Conservation (phyloP, 2,797 vertebrate genomes). For the Myripristis murdjan region DNA sequence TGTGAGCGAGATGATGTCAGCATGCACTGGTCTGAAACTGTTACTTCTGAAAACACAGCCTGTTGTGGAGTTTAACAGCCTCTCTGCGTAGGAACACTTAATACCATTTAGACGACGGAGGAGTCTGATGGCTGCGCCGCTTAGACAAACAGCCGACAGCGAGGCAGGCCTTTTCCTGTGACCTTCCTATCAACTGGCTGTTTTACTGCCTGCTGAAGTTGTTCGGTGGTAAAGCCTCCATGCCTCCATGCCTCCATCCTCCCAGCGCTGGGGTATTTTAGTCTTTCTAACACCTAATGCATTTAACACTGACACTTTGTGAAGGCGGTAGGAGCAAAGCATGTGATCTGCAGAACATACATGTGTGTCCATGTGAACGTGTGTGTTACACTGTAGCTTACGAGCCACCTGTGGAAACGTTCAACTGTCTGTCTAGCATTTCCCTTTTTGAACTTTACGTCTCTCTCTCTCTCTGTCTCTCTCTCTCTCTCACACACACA, state of each 20-base stretch:
- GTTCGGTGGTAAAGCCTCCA: slow-evolving; percentile 1
- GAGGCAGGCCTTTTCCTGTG: slow-evolving; percentile 22
- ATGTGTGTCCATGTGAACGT: neutral
- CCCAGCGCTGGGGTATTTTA: neutral
- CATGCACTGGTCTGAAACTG: slow-evolving; percentile 5
- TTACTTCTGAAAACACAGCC: slow-evolving; percentile 28
- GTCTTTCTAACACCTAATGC: neutral
- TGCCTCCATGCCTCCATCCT: neutral
- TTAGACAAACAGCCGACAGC: slow-evolving; percentile 22
- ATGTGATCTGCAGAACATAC: neutral
- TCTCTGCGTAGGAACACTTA: slow-evolving; percentile 29
- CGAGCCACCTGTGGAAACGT: neutral
- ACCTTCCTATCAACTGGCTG: slow-evolving; percentile 20
- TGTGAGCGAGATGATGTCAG: slow-evolving; percentile 47
- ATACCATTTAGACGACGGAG: slow-evolving; percentile 12
- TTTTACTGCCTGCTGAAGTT: slow-evolving; percentile 3
- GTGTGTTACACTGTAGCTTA: neutral
- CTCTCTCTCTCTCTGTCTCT: too few relatives aligned
- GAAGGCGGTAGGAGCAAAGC: neutral
- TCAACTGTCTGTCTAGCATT: neutral
- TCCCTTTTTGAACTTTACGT: neutral
- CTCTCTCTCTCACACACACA: neutral
- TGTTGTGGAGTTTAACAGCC: slow-evolving; percentile 27
- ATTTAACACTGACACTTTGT: neutral
- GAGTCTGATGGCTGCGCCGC: slow-evolving; percentile 18